Evolutionary conservation across 1,140 invertebrate genomes (phyloP), one percentile per base, ranked within the genome.

Genomic region (Sarcophaga peregrina): DNA sequence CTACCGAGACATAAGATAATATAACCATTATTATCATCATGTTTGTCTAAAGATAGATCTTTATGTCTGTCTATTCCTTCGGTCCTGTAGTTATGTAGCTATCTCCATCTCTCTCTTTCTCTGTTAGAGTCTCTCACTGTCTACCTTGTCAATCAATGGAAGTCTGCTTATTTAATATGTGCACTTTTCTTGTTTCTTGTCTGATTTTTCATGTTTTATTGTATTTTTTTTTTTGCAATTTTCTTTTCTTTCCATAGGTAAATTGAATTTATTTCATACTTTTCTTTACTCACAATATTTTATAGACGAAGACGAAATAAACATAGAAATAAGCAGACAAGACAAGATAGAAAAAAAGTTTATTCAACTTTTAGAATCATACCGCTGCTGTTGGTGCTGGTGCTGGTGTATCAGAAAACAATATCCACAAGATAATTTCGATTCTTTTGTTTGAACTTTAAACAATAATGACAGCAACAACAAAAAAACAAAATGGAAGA

Each of bases 81-180:
- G 1, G 25, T 37, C 25, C 25, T 37, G 25, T 37, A 37, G 4
- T 37, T 37, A 37, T 37, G 4, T 37, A 37, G 25, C 25, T 37
- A 37, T 1, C 25, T 37, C 25, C 4, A 37, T 37, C 25, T 37
- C 25, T 37, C n/a, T n/a, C n/a, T n/a, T n/a, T n/a, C n/a, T n/a
- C n/a, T n/a, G n/a, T n/a, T n/a, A n/a, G n/a, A n/a, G n/a, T n/a
- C n/a, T n/a, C 25, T 37, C 62, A 17, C 20, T 68, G 62, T 68
- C 62, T 68, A 68, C n/a, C 7, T 4, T 68, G 62, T 68, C 62
- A 20, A 68, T 68, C 17, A 68, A 20, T 68, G n/a, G 20, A 68
- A 68, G 62, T 68, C 54, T 58, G 54, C n/a, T 58, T 58, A 58
- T 58, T 58, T 58, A n/a, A 58, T n/a, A n/a, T 20, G n/a, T 68